Evolutionary conservation across 2,888 invertebrate species (phyloP).

Genomic region (Leucania comma): DNA sequence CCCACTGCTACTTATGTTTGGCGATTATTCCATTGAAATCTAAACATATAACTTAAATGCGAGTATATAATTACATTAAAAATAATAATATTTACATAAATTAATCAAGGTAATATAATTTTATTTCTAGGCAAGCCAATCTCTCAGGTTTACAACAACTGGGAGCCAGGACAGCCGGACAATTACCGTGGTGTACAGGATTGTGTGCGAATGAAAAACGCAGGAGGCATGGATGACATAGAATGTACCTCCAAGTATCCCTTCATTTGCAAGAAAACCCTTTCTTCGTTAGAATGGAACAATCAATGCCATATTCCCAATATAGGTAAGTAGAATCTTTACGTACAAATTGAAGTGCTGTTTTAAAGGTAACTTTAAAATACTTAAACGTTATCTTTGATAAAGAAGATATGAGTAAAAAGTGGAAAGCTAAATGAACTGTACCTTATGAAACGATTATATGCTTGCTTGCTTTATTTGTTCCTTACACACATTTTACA

Average conservation of each 20-base stretch:
- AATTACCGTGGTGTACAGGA: conserved; percentile 71
- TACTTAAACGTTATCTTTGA: background rate
- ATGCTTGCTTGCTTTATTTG: too few species aligned
- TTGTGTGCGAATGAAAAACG: conserved; percentile 68
- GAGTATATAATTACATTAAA: too few species aligned
- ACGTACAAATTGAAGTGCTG: too few species aligned
- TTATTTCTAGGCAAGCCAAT: conserved; percentile 16
- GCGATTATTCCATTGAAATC: too few species aligned
- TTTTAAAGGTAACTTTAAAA: too few species aligned
- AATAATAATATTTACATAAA: too few species aligned
- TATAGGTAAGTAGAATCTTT: conserved; percentile 63
- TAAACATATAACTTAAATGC: too few species aligned
- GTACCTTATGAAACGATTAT: too few species aligned
- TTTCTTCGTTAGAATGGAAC: conserved; percentile 77
- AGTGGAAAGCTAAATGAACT: background rate
- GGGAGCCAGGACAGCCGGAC: conserved; percentile 45
- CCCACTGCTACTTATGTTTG: too few species aligned
- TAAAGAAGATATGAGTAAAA: background rate
- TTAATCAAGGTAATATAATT: too few species aligned
- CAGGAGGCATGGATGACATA: conserved; percentile 74
- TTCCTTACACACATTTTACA: too few species aligned
- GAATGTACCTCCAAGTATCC: conserved; percentile 70
- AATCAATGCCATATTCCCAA: conserved; percentile 76
- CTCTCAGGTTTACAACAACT: conserved; percentile 8
- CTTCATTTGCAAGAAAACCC: conserved; percentile 81